These are phyloP conservation scores for Dolichallabes microphthalmus DNA, from an alignment of 2,113 vertebrate species.

Conservation along the genomic window DNA sequence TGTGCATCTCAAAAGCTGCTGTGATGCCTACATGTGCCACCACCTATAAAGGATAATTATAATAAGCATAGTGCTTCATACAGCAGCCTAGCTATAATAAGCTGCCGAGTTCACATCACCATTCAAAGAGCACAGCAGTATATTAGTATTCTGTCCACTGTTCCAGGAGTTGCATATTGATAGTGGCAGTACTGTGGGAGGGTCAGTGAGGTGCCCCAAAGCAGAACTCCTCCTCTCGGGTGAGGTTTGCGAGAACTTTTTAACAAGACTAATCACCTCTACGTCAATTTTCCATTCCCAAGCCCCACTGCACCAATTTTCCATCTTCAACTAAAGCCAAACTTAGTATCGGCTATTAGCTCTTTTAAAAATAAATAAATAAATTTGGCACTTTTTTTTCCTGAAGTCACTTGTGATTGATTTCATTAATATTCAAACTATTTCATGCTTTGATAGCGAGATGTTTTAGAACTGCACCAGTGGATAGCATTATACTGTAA, in stretches of 20 bases:
- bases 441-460: neutral
- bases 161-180: constrained; percentile 44
- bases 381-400: too few relatives aligned
- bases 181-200: constrained; percentile 15
- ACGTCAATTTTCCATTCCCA: neutral
- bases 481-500: neutral
- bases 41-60: neutral
- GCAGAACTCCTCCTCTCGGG: neutral
- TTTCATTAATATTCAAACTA: neutral
- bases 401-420: neutral
- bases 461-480: neutral
- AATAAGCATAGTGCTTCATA: neutral
- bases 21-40: neutral
- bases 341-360: neutral
- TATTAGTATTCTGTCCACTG: constrained; percentile 42
- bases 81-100: neutral
- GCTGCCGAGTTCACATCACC: constrained; percentile 15
- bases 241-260: constrained; percentile 27
- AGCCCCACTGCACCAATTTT: neutral
- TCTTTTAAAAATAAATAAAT: neutral
- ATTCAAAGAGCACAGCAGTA: constrained; percentile 24
- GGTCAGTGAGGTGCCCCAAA: constrained; percentile 14
- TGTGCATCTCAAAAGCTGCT: neutral
- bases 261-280: constrained; percentile 4
- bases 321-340: neutral